Conservation (phyloP, 2,888 invertebrate genomes). For the Dione juno region DNA sequence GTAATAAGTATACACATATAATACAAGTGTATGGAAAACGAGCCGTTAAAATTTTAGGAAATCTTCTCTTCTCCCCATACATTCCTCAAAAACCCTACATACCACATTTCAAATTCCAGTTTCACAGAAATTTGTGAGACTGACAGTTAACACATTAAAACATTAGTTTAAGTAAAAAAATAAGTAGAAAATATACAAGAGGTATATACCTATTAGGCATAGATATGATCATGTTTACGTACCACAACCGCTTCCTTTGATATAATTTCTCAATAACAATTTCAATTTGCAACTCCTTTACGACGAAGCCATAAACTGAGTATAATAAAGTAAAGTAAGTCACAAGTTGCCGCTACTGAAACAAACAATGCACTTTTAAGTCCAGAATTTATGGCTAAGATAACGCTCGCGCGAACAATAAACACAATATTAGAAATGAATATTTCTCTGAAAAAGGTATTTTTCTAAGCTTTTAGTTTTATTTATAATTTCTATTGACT, state of each 20-base stretch:
- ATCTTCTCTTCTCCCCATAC: too few species aligned
- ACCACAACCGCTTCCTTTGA: not conserved
- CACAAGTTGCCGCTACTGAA: conserved; percentile 33
- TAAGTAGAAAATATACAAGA: too few species aligned
- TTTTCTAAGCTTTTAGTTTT: not conserved
- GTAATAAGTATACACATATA: too few species aligned
- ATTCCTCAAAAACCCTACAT: too few species aligned
- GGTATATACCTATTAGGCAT: too few species aligned
- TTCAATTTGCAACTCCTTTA: conserved; percentile 1
- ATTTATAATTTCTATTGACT: conserved; percentile 1
- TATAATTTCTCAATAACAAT: not conserved
- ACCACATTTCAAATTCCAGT: too few species aligned
- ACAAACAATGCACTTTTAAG: conserved; percentile 18
- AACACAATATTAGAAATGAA: conserved; percentile 8
- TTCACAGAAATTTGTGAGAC: too few species aligned
- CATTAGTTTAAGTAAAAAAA: too few species aligned
- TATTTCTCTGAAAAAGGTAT: not conserved
- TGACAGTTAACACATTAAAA: too few species aligned
- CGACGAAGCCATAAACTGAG: not conserved
- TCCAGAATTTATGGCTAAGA: conserved; percentile 13
- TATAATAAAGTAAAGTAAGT: conserved; percentile 28
- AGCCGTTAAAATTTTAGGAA: too few species aligned
- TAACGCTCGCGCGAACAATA: conserved; percentile 9
- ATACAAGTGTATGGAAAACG: too few species aligned
- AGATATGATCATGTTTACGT: too few species aligned